phyloP scores from a whole-genome alignment of 2,888 invertebrate species.

The Erebia epiphron region DNA sequence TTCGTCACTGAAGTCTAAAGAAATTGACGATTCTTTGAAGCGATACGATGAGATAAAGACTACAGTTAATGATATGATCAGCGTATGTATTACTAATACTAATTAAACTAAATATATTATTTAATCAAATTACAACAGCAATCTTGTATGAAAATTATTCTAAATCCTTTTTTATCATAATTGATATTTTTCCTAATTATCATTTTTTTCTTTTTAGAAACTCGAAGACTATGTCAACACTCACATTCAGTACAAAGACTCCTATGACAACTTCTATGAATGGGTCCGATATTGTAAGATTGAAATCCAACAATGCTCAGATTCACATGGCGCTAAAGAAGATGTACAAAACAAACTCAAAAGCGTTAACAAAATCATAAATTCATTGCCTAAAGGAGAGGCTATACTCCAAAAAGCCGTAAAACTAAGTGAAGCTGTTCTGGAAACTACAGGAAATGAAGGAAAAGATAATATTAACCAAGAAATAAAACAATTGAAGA shows the following conservation, averaged over 20 bases:
- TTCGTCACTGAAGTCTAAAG: slow-evolving; percentile 84
- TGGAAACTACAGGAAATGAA: slow-evolving; percentile 90
- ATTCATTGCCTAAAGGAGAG: slow-evolving; percentile 87
- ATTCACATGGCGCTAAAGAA: slow-evolving; percentile 94
- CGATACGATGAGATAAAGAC: slow-evolving; percentile 88
- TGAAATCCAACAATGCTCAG: slow-evolving; percentile 92
- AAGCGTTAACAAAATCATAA: slow-evolving; percentile 87
- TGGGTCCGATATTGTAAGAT: slow-evolving; percentile 92
- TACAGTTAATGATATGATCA: slow-evolving; percentile 85
- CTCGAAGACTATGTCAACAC: slow-evolving; percentile 92
- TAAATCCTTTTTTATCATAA: too few relatives aligned
- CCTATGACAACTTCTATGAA: slow-evolving; percentile 91
- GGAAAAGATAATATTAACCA: slow-evolving; percentile 92
- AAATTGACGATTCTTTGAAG: slow-evolving; percentile 87
- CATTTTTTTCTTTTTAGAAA: slow-evolving; percentile 68
- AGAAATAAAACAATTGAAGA: slow-evolving; percentile 90
- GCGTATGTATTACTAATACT: slow-evolving; percentile 65
- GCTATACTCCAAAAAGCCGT: slow-evolving; percentile 88
- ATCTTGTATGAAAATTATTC: too few relatives aligned
- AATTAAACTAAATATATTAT: not conserved
- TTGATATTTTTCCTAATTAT: too few relatives aligned
- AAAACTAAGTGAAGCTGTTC: slow-evolving; percentile 88
- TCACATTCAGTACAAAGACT: slow-evolving; percentile 93
- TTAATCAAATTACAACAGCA: too few relatives aligned
- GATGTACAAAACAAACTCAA: slow-evolving; percentile 89